Evolutionary conservation across 92 coral and sea anemone species (phyloP), one percentile per base, ranked within the genome.

Genomic region (Paramuricea clavata): DNA sequence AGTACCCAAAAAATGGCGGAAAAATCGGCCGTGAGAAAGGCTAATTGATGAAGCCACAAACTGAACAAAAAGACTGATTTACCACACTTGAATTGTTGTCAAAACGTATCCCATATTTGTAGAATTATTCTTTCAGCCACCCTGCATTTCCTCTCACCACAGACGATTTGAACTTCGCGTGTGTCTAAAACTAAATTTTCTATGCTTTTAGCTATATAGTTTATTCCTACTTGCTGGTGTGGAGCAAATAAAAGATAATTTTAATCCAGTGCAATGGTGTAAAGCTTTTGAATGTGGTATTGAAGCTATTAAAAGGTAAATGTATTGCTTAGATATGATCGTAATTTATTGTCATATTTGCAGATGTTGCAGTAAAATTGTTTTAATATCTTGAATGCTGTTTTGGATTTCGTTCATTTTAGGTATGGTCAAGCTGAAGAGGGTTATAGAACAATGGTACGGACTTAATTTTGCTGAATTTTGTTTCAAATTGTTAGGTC

Each of bases 391-490:
- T 59, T 56, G 8, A 2, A 13, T 9, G 19, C 49, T 12, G 8
- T 44, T 64, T 10, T 44, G n/a, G 43, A 4, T 39, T 4, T 39
- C 10, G 10, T 10, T 39, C 44, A 39, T 39, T 39, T 39, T 39
- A 95, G 98, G 52, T 95, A 95, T 57, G 98, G 98, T 28, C 94
- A 95, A 5, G 98, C 98, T 1, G 94, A 91, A 69, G 98, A 97
- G 1, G 98, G 98, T 0, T 94, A 95, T 86, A 86, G 98, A n/a
- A 95, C 98, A 5, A 95, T 95, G 98, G 98, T 95, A 86, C 59
- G 59, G 27, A 7, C 13, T 1, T 54, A 19, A 17, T 54, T 16
- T 54, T 54, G 10, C 6, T 1, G 10, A 47, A 47, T 47, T 47
- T 47, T 47, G 42, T 36, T 36, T 3, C 42, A 8, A 3, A 36